Conservation (phyloP, 2,888 invertebrate genomes). For the Gordius sp. region DNA sequence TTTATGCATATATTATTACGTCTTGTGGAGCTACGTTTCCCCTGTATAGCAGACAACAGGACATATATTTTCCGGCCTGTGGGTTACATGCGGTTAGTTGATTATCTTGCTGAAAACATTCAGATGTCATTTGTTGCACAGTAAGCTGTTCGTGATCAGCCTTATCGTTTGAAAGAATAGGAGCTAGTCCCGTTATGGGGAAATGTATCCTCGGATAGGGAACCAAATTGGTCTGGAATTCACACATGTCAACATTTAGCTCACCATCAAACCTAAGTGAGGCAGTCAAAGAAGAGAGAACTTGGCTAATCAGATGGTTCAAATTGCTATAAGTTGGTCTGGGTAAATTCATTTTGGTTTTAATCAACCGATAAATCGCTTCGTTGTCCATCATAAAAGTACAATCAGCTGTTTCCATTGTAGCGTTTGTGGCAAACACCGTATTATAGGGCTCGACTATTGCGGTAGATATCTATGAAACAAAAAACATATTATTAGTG, state of each 20-base stretch:
- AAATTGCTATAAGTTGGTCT: constrained; percentile 55
- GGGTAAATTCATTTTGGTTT: constrained; percentile 51
- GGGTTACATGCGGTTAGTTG: constrained; percentile 31
- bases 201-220: constrained; percentile 23
- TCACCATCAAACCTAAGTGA: constrained; percentile 29
- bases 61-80: constrained; percentile 27
- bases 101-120: neutral
- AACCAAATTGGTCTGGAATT: constrained; percentile 31
- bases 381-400: constrained; percentile 70
- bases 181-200: constrained; percentile 33
- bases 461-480: constrained; percentile 56
- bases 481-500: too few species aligned
- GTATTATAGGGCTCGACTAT: constrained; percentile 82
- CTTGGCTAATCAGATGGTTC: constrained; percentile 69
- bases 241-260: constrained; percentile 30
- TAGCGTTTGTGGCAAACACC: constrained; percentile 68
- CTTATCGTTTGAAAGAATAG: constrained; percentile 56
- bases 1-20: too few species aligned
- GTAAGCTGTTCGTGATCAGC: constrained; percentile 3
- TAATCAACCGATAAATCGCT: constrained; percentile 52
- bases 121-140: neutral
- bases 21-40: constrained; percentile 29
- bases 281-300: constrained; percentile 31
- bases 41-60: constrained; percentile 28
- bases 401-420: constrained; percentile 63